phyloP scores from a whole-genome alignment of 2,113 vertebrate species.

The Leptobrachium leishanense region DNA sequence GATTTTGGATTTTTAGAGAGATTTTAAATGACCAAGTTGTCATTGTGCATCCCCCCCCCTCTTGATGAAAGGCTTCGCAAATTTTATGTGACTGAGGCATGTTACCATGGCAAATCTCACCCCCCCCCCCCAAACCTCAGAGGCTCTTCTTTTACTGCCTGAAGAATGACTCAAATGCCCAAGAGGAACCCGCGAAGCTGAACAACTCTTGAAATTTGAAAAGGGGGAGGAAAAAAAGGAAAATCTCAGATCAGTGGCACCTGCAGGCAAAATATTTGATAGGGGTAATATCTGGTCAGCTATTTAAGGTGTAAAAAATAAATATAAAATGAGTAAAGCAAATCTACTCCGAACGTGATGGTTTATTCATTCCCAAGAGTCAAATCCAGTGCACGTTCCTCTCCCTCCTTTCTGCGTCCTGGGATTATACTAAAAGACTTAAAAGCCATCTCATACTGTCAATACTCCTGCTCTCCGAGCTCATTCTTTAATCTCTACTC shows the following conservation, averaged over 20 bases:
- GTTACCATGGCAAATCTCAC: too few relatives aligned
- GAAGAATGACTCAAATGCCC: too few relatives aligned
- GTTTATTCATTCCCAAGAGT: constrained; percentile 40
- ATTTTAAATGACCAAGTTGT: too few relatives aligned
- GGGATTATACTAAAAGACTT: constrained; percentile 28
- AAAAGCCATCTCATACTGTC: constrained; percentile 35
- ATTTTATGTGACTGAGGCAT: too few relatives aligned
- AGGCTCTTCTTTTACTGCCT: too few relatives aligned
- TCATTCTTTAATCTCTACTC: constrained; percentile 38
- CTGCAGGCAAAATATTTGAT: background rate
- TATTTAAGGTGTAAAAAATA: constrained; percentile 27
- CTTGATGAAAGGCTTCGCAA: too few relatives aligned
- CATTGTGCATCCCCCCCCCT: too few relatives aligned
- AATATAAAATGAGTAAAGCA: constrained; percentile 21
- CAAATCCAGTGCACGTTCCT: constrained; percentile 23
- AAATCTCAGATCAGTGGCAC: background rate
- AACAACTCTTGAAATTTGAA: background rate
- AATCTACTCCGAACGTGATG: constrained; percentile 18
- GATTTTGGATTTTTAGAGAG: too few relatives aligned
- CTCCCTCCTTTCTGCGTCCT: constrained; percentile 17
- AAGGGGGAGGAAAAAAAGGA: background rate
- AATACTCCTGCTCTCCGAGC: constrained; percentile 33
- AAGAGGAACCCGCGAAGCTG: background rate
- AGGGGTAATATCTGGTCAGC: background rate
- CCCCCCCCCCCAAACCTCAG: too few relatives aligned